A percentile compares a stretch with the other conserved stretches of the same genome.
These are phyloP conservation scores for Ferrisia virgata DNA, from an alignment of 2,888 invertebrate species.

Conservation along the genomic window DNA sequence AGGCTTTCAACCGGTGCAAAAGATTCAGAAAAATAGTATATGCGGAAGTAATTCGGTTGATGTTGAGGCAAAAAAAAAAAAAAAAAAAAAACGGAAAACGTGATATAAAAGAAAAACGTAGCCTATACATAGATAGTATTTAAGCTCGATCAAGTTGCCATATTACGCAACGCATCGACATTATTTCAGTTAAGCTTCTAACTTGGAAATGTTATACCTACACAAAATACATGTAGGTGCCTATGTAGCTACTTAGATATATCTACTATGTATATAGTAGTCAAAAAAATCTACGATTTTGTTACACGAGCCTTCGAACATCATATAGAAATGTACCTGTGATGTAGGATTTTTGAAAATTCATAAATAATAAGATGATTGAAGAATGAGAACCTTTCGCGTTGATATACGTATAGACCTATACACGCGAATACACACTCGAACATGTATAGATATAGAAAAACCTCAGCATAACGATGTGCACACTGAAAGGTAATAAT, in stretches of 20 bases:
- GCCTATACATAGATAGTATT: not conserved
- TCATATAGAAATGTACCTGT: not conserved
- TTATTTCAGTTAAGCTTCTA: not conserved
- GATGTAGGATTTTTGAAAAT: not conserved
- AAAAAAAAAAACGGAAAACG: not conserved
- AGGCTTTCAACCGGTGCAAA: not conserved
- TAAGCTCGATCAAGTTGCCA: not conserved
- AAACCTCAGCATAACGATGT: not conserved
- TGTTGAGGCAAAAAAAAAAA: not conserved
- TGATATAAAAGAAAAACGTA: not conserved
- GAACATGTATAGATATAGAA: not conserved
- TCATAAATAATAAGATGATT: constrained; percentile 14
- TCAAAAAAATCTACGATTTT: not conserved
- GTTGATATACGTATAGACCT: not conserved
- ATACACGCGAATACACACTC: no score
- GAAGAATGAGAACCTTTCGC: not conserved
- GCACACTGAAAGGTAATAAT: constrained; percentile 8
- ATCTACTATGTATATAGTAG: not conserved
- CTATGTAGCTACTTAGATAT: not conserved
- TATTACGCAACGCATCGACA: not conserved
- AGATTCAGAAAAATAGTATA: not conserved
- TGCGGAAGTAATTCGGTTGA: not conserved
- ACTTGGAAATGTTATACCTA: not conserved
- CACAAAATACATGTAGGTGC: not conserved
- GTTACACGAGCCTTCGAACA: no score